Conservation (phyloP, 2,888 invertebrate genomes). For the Holacanthella duospinosa region DNA sequence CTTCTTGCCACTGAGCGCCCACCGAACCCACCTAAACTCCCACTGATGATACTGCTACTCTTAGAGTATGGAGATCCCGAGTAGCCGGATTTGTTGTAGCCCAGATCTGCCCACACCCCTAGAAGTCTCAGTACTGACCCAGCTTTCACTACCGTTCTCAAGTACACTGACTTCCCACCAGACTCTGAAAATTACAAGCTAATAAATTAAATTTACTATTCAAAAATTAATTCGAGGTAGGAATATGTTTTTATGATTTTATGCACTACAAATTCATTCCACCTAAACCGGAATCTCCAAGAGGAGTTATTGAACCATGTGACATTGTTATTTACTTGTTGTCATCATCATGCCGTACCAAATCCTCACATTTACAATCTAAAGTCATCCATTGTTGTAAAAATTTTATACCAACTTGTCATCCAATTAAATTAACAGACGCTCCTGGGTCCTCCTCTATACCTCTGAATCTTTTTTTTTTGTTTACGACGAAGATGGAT, state of each 20-base stretch:
- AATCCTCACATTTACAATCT: no score
- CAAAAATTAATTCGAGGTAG: background rate
- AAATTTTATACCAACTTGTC: background rate
- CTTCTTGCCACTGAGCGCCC: slow-evolving; percentile 32
- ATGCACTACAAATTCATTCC: background rate
- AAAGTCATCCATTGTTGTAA: background rate
- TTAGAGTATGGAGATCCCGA: slow-evolving; percentile 6
- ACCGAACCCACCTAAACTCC: slow-evolving; percentile 35
- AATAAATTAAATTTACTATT: slow-evolving; percentile 4
- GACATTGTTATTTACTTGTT: background rate
- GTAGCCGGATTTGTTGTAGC: slow-evolving; percentile 27
- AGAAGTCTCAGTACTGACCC: slow-evolving; percentile 62
- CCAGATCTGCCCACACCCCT: slow-evolving; percentile 63
- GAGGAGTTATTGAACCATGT: background rate
- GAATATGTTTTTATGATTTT: background rate
- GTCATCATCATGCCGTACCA: background rate
- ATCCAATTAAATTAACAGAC: slow-evolving; percentile 7
- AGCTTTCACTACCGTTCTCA: slow-evolving; percentile 58
- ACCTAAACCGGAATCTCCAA: background rate
- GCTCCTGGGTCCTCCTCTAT: background rate
- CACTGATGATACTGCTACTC: slow-evolving; percentile 25
- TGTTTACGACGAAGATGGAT: background rate
- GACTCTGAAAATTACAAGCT: no score
- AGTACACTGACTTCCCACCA: slow-evolving; percentile 44
- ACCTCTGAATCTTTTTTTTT: background rate